Conservation (phyloP, 1,140 invertebrate genomes). For the Psilanteris sp. region DNA sequence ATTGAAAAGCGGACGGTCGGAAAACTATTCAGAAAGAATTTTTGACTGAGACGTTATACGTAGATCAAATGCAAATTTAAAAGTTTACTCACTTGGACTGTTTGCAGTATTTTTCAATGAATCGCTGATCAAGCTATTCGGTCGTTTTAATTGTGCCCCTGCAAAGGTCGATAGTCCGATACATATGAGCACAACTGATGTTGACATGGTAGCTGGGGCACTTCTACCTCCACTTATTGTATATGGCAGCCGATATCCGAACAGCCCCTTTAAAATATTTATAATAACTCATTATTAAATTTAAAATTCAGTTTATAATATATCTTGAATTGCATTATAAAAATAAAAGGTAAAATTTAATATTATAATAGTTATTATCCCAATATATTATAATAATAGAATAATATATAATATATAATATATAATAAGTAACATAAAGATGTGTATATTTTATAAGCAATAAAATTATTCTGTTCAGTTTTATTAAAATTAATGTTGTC, state of each 20-base stretch:
- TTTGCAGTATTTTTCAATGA: constrained; percentile 71
- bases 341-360: no score
- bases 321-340: no score
- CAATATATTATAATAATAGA: no score
- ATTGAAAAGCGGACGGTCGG: constrained; percentile 53
- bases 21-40: constrained; percentile 55
- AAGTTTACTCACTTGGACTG: constrained; percentile 71
- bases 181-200: constrained; percentile 69
- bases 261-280: constrained; percentile 44
- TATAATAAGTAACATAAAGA: no score
- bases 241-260: constrained; percentile 35
- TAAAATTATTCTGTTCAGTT: no score
- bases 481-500: no score
- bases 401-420: no score
- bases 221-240: constrained; percentile 25
- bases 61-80: constrained; percentile 1
- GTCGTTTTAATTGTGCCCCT: constrained; percentile 71
- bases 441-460: no score
- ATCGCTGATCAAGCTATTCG: constrained; percentile 65
- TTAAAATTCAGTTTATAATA: no score
- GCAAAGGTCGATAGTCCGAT: constrained; percentile 74
- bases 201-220: constrained; percentile 42
- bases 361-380: no score
- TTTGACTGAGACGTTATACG: constrained; percentile 25
- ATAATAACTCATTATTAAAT: constrained; percentile 29